Percentiles rank a stretch among this genome's conserved stretches.
phyloP scores from a whole-genome alignment of 2,888 invertebrate species.

The Agrotis ipsilon region DNA sequence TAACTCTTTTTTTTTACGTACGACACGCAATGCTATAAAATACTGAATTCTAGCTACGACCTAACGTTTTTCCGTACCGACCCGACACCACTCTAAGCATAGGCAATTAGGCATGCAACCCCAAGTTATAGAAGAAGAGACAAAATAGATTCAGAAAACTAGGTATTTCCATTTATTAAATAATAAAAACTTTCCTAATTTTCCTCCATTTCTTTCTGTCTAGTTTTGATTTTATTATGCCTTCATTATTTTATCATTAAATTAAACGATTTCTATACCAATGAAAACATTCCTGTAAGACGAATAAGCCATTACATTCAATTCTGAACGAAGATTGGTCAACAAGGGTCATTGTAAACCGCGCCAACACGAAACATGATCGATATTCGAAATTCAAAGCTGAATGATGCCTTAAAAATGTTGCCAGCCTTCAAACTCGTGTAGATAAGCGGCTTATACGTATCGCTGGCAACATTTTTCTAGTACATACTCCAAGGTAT shows the following conservation, averaged over 20 bases:
- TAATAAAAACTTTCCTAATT: background rate
- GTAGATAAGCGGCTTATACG: constrained; percentile 56
- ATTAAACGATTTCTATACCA: background rate
- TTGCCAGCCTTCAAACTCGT: constrained; percentile 46
- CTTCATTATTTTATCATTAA: no score
- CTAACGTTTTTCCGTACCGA: no score
- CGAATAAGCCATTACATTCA: constrained; percentile 7
- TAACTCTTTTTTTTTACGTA: no score
- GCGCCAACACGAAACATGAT: constrained; percentile 36
- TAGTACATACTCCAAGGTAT: constrained; percentile 26
- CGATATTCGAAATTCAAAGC: constrained; percentile 58
- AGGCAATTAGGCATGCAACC: no score
- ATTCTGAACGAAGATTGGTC: constrained; percentile 36
- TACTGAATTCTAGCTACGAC: no score
- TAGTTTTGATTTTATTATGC: no score
- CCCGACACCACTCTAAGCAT: no score
- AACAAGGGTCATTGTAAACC: constrained; percentile 18
- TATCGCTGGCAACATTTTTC: constrained; percentile 29
- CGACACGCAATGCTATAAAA: no score
- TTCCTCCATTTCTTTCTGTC: background rate
- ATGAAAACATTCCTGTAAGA: constrained; percentile 10
- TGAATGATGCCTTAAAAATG: constrained; percentile 58
- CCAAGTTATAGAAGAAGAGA: no score
- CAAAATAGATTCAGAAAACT: no score
- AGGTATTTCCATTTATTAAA: no score